A percentile compares a stretch with the other conserved stretches of the same genome.
Conservation (phyloP, 2,113 vertebrate species). For the Illadopsis cleaveri region DNA sequence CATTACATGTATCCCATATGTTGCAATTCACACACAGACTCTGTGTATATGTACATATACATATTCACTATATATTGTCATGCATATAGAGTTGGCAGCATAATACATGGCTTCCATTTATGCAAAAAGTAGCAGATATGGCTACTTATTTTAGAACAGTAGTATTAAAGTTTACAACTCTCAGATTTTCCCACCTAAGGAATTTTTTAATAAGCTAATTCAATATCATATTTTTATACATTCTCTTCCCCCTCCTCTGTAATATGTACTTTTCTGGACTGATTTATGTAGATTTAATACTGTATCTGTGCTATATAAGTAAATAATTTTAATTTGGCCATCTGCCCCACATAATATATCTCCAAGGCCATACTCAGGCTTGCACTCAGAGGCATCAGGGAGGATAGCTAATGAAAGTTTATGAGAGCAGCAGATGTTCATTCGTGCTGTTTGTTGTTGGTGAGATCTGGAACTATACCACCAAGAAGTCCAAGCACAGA, state of each 20-base stretch:
- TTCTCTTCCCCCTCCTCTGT: neutral
- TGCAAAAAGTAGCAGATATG: neutral
- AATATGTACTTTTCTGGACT: neutral
- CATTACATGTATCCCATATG: neutral
- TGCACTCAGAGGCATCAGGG: neutral
- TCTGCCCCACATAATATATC: neutral
- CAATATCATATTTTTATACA: neutral
- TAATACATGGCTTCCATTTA: neutral
- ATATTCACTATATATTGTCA: neutral
- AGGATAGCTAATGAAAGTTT: neutral
- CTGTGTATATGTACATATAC: neutral
- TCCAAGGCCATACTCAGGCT: neutral
- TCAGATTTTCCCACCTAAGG: neutral
- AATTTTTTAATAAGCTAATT: neutral
- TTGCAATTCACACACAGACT: neutral
- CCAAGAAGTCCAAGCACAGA: neutral
- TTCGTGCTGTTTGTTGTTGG: neutral
- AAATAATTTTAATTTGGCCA: constrained; percentile 56
- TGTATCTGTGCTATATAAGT: neutral
- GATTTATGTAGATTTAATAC: neutral
- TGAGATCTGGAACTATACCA: constrained; percentile 9
- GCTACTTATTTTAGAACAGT: neutral
- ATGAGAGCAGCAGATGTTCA: neutral
- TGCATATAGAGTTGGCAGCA: neutral
- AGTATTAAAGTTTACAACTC: neutral